phyloP scores from a whole-genome alignment of 2,888 invertebrate genomes.

The Hydriomena furcata region DNA sequence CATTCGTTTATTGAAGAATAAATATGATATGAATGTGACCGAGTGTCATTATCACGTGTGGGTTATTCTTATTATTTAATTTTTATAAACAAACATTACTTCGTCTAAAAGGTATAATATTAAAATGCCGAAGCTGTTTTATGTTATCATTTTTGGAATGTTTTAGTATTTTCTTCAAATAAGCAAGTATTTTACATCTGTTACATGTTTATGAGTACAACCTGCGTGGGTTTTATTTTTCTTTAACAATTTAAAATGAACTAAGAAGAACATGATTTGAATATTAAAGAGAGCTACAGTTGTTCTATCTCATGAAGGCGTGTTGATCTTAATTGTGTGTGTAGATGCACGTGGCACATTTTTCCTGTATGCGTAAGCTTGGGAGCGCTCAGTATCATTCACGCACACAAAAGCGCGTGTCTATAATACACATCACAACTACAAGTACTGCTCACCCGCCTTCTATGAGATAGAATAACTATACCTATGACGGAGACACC shows the following conservation, averaged over 20 bases:
- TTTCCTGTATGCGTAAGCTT: too few relatives aligned
- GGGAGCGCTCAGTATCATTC: too few relatives aligned
- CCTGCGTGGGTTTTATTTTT: constrained; percentile 10
- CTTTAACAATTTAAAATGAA: background rate
- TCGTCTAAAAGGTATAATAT: constrained; percentile 7
- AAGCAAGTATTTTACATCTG: background rate
- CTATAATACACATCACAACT: too few relatives aligned
- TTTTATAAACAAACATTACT: background rate
- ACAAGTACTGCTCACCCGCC: too few relatives aligned
- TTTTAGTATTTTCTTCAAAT: background rate
- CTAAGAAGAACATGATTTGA: background rate
- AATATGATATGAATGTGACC: constrained; percentile 2
- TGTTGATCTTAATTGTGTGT: too few relatives aligned
- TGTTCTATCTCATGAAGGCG: too few relatives aligned
- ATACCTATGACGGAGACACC: too few relatives aligned
- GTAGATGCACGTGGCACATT: too few relatives aligned
- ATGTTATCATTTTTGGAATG: background rate
- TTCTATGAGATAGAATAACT: too few relatives aligned
- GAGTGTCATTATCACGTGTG: background rate
- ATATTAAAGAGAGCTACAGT: too few relatives aligned
- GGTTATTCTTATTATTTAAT: background rate
- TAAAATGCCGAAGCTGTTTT: background rate
- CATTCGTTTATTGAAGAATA: constrained; percentile 25
- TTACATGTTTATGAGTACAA: constrained; percentile 6
- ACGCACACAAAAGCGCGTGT: too few relatives aligned